Base-by-base conservation (phyloP, 30 jellyfish, hydroid and myxozoan genomes). In the Hydractinia symbiolongicarpus region DNA sequence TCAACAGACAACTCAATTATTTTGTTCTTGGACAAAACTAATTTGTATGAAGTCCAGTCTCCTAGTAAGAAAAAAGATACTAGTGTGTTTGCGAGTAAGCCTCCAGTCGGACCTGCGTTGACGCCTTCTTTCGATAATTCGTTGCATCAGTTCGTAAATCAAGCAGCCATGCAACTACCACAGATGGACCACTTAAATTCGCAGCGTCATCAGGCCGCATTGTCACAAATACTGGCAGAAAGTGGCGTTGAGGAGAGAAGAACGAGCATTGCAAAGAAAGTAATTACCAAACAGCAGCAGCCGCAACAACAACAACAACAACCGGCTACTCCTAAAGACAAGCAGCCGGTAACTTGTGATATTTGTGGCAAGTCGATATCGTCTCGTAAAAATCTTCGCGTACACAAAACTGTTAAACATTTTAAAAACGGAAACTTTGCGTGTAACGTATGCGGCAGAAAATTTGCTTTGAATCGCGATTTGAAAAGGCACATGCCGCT, bases 391-490 rank as follows among this genome's bases (percentile, higher is more conserved):
- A 79, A 79, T 66, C 87, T 79, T 50, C 82, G 87, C n/a, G 87
- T 79, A 10, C 87, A 79, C 67, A 79, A 79, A 21, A 79, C 87
- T 5, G 87, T 79, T 61, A 62, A 66, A 50, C 87, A 79, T 61
- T 79, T 79, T 57, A 79, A 79, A 55, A 79, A 79, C 53, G 87
- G 87, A 8, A 79, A 67, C 53, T 79, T 79, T 54, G 87, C 87
- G 9, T 79, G 87, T 79, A 68, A 79, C 14, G 61, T 79, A 9
- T 79, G 87, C 67, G 87, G 87, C 16, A 57, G 87, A 15, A 79
- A 79, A 79, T 79, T 79, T 79, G 87, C 87, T 9, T 68, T 79
- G 85, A 79, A 79, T 67, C 70, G 87, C 6, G 87, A 79, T 61
- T 68, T 79, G 17, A 62, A 52, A 20, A 60, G 87, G 61, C 87